A percentile compares a stretch with the other conserved stretches of the same genome.
Evolutionary conservation across 1,140 invertebrate genomes (phyloP).

Genomic region (Temnothorax longispinosus): DNA sequence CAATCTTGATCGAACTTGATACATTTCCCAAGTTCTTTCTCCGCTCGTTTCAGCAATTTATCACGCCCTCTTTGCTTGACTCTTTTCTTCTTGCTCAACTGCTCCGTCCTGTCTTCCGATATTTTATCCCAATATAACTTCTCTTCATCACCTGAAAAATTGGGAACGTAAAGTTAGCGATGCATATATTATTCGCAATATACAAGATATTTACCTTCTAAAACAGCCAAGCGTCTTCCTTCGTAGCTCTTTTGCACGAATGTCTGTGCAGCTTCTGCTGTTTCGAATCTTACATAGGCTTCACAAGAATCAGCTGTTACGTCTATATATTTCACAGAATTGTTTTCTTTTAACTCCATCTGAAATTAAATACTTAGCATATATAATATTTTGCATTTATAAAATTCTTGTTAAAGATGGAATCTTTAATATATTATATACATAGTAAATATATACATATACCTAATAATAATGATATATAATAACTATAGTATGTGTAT

Average conservation of each 20-base stretch:
- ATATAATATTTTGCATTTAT: slow-evolving; percentile 86
- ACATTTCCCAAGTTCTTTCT: slow-evolving; percentile 88
- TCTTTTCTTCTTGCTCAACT: slow-evolving; percentile 86
- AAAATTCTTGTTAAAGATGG: slow-evolving; percentile 10
- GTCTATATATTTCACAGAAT: slow-evolving; percentile 89
- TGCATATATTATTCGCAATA: slow-evolving; percentile 41
- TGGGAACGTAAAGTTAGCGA: not conserved
- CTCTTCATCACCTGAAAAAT: slow-evolving; percentile 86
- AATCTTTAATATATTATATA: not conserved
- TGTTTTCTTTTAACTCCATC: slow-evolving; percentile 85
- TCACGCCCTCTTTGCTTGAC: slow-evolving; percentile 88
- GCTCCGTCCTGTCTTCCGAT: slow-evolving; percentile 86
- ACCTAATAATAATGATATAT: no score
- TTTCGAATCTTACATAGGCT: slow-evolving; percentile 88
- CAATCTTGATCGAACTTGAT: slow-evolving; percentile 88
- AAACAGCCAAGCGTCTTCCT: slow-evolving; percentile 78
- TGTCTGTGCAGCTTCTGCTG: slow-evolving; percentile 86
- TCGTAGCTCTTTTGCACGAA: slow-evolving; percentile 80
- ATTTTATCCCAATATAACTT: slow-evolving; percentile 89
- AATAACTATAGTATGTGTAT: no score
- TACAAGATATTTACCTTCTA: slow-evolving; percentile 79
- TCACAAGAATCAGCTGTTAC: slow-evolving; percentile 87
- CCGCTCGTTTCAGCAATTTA: slow-evolving; percentile 88
- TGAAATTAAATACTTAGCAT: slow-evolving; percentile 69
- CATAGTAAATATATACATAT: no score